Percentiles rank a stretch among this genome's conserved stretches.
Evolutionary conservation across 2,113 vertebrate species (phyloP).

Genomic region (Grallaria varia): DNA sequence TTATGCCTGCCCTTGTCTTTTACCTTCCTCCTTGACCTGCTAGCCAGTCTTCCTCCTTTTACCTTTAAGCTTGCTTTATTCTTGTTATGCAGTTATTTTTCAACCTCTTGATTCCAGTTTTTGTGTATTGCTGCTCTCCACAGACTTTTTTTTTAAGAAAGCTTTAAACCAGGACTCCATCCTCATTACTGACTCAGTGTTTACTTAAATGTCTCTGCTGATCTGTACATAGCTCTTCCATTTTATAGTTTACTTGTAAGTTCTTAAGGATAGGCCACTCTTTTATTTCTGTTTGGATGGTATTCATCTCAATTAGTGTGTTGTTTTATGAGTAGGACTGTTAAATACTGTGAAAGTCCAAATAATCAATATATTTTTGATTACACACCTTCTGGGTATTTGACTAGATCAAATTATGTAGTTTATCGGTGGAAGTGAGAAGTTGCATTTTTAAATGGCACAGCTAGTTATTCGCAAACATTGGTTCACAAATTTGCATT

Average conservation of each 20-base stretch:
- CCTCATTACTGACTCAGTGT: neutral
- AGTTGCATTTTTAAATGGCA: neutral
- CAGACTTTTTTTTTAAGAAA: conserved; percentile 5
- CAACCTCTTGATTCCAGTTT: neutral
- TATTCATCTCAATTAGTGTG: neutral
- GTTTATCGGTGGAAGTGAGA: neutral
- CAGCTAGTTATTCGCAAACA: neutral
- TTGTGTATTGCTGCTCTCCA: neutral
- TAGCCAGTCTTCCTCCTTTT: neutral
- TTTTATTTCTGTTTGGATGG: neutral
- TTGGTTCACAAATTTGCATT: neutral
- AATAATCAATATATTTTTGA: neutral
- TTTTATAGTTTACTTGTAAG: neutral
- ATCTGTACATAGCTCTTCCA: neutral
- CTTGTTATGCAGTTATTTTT: neutral
- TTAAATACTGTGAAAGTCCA: neutral
- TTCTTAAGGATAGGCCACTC: neutral
- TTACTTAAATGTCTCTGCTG: neutral
- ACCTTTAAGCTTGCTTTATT: neutral
- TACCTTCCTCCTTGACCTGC: neutral
- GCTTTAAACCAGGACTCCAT: neutral
- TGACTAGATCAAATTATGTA: neutral
- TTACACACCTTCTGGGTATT: neutral
- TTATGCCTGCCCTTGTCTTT: neutral
- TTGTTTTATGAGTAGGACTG: neutral